Evolutionary conservation across 2,797 vertebrate species (phyloP), one percentile per base, ranked within the genome.

Genomic region (Sciurus vulgaris): DNA sequence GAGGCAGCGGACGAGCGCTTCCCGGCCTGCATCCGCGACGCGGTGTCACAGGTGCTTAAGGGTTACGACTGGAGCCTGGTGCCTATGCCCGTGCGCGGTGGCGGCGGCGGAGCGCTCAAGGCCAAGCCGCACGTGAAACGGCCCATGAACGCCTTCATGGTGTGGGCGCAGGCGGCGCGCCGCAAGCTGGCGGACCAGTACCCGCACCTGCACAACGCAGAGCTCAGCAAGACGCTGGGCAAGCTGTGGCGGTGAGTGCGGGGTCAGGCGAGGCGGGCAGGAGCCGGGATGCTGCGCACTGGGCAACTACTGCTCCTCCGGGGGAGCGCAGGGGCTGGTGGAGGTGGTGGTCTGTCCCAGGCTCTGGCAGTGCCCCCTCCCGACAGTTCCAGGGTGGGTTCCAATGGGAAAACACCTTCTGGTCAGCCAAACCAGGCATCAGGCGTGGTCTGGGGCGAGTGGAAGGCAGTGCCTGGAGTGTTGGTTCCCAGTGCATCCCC

Each of bases 91-190:
- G 99, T 99, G 93, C 98, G 99, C 18, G 99, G 99, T 26, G 99
- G 98, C 96, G 99, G 99, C 90, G 97, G 97, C 49, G 97, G 97
- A 74, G 89, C 97, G 11, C 98, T 99, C 87, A 99, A 99, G 97
- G 99, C 97, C 96, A 99, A 99, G 93, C 99, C 99, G 15, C 99
- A 99, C 1, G 99, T 99, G 88, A 99, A 99, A 98, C 98, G 99
- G 11, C 99, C 99, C 97, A 99, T 99, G 99, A 99, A 99, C 97
- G 99, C 99, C 13, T 99, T 99, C 98, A 99, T 99, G 99, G 99
- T 99, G 81, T 99, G 99, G 99, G 99, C 99, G 69, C 99, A 99
- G 96, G 99, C 99, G 5, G 99, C 99, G 85, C 99, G 99, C 76
- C 98, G 99, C 94, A 99, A 99, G 96, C 99, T 99, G 94, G 99